These are phyloP conservation scores for Styela clava DNA, from an alignment of 23 tunicate genomes.

Conservation along the genomic window DNA sequence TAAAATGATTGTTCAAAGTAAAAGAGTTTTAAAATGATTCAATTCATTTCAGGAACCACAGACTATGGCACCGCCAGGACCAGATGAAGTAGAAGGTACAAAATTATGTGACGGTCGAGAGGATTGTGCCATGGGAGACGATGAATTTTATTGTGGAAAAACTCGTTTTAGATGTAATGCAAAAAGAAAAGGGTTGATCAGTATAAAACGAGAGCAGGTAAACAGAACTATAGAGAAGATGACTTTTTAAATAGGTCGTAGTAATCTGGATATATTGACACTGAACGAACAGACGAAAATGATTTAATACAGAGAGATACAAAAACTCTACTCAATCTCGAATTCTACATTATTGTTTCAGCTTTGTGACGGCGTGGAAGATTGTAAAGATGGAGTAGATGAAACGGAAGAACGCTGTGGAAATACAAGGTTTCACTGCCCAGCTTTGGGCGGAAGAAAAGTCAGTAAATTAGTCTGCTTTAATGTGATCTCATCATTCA, in stretches of 20 bases:
- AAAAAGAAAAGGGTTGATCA: not conserved
- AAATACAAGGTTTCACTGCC: conserved; percentile 42
- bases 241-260: too few relatives aligned
- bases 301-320: too few relatives aligned
- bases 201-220: conserved; percentile 14
- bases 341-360: not conserved
- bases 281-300: too few relatives aligned
- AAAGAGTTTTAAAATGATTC: too few relatives aligned
- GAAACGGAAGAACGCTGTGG: conserved; percentile 49
- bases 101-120: conserved; percentile 3
- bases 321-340: too few relatives aligned
- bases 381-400: conserved; percentile 54
- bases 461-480: conserved; percentile 10
- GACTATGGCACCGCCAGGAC: not conserved
- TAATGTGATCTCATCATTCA: too few relatives aligned
- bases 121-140: conserved; percentile 21
- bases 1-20: too few relatives aligned
- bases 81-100: not conserved
- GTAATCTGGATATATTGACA: too few relatives aligned
- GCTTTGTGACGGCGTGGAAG: conserved; percentile 64
- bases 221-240: too few relatives aligned
- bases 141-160: conserved; percentile 3
- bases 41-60: not conserved
- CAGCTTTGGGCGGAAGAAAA: conserved; percentile 46
- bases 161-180: conserved; percentile 14